Conservation (phyloP, 2,113 vertebrate species). For the Callorhinus ursinus region DNA sequence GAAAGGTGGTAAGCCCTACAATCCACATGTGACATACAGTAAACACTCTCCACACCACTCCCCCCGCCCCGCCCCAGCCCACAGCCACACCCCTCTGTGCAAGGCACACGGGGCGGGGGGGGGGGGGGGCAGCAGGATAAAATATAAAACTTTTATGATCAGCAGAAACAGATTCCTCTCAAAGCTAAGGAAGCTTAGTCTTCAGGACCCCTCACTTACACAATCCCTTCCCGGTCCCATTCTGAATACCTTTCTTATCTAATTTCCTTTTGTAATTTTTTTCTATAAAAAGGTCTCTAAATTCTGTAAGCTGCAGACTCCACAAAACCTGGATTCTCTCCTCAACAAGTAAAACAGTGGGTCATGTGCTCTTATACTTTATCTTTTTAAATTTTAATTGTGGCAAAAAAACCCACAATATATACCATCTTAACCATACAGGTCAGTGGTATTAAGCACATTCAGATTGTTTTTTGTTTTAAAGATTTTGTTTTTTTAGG, state of each 20-base stretch:
- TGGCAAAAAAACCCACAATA: background rate
- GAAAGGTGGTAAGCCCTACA: background rate
- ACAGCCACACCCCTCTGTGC: background rate
- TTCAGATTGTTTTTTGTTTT: background rate
- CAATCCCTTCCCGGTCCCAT: background rate
- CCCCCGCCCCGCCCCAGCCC: background rate
- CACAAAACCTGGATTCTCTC: background rate
- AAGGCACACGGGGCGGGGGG: background rate
- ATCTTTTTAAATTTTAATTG: background rate
- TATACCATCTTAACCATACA: background rate
- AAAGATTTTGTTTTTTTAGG: background rate
- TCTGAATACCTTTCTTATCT: background rate
- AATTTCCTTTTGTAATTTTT: background rate
- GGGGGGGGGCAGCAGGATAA: background rate
- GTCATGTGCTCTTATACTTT: background rate
- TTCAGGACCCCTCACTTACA: background rate
- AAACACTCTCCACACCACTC: background rate
- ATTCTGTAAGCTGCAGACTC: background rate
- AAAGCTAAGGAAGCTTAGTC: background rate
- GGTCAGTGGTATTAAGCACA: background rate
- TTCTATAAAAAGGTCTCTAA: background rate
- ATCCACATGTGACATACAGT: accelerated
- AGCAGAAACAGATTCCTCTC: no score
- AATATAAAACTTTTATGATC: background rate
- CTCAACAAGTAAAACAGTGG: background rate